Evolutionary conservation across 2,113 vertebrate genomes (phyloP).

Genomic region (Tyrannus savana): DNA sequence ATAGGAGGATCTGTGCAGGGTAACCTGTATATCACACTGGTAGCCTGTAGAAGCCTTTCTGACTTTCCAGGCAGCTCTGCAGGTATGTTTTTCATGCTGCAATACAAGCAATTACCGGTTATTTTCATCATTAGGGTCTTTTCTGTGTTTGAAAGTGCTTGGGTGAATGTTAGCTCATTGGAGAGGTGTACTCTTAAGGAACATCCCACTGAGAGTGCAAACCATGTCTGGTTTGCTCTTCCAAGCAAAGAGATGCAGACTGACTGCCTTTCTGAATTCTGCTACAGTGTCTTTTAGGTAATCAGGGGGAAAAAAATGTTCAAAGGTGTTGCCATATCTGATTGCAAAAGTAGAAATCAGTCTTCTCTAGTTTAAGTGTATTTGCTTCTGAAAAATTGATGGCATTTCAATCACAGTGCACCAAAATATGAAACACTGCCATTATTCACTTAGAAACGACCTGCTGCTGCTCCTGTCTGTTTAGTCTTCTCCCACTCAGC

Average conservation of each 20-base stretch:
- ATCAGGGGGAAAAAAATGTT: background rate
- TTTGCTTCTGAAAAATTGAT: background rate
- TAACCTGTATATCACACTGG: background rate
- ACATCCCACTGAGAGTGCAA: background rate
- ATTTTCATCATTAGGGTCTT: background rate
- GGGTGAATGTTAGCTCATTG: background rate
- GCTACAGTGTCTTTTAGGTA: background rate
- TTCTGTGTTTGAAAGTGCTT: background rate
- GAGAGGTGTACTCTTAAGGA: background rate
- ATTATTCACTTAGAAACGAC: constrained; percentile 1
- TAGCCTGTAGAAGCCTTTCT: background rate
- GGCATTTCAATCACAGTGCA: background rate
- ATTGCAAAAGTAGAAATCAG: background rate
- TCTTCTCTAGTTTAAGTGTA: background rate
- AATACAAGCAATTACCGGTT: background rate
- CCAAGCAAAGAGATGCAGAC: background rate
- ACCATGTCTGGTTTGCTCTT: background rate
- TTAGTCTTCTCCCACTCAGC: background rate
- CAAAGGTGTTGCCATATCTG: background rate
- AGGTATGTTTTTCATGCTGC: background rate
- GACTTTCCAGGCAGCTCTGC: background rate
- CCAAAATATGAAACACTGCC: background rate
- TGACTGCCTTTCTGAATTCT: background rate
- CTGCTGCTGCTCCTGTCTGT: background rate
- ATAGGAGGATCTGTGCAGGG: background rate